Conservation (phyloP, 2,888 invertebrate species). For the Himalopsyche tibetana region DNA sequence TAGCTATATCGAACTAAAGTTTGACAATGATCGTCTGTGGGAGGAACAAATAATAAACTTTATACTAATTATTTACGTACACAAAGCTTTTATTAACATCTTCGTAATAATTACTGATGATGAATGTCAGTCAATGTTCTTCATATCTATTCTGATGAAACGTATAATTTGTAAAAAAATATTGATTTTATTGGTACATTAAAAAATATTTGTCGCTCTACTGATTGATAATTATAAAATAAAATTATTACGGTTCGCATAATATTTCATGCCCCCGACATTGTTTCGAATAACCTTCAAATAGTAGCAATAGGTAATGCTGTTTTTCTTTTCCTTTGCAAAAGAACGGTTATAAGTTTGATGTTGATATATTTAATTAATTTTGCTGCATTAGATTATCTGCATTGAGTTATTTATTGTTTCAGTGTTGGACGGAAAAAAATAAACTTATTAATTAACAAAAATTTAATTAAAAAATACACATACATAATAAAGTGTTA, state of each 20-base stretch:
- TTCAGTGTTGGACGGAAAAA: neutral
- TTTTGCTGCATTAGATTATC: neutral
- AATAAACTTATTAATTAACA: neutral
- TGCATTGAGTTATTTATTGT: neutral
- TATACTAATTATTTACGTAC: neutral
- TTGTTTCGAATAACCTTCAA: neutral
- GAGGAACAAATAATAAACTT: neutral
- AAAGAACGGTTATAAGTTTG: constrained; percentile 8
- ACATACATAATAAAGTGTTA: too few species aligned
- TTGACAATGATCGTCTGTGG: neutral
- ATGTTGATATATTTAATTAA: neutral
- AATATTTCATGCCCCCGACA: neutral
- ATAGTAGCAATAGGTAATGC: neutral
- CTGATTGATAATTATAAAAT: too few species aligned
- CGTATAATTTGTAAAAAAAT: too few species aligned
- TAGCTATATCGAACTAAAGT: neutral
- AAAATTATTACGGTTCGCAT: too few species aligned
- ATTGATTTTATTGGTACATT: too few species aligned
- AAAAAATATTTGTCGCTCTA: too few species aligned
- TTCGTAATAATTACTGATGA: neutral
- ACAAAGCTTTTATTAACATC: neutral
- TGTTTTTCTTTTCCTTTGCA: neutral
- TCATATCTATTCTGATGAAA: too few species aligned
- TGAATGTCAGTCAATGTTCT: too few species aligned
- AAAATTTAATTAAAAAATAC: too few species aligned